phyloP scores from a whole-genome alignment of 2,888 invertebrate species.

The Tachina grossa region DNA sequence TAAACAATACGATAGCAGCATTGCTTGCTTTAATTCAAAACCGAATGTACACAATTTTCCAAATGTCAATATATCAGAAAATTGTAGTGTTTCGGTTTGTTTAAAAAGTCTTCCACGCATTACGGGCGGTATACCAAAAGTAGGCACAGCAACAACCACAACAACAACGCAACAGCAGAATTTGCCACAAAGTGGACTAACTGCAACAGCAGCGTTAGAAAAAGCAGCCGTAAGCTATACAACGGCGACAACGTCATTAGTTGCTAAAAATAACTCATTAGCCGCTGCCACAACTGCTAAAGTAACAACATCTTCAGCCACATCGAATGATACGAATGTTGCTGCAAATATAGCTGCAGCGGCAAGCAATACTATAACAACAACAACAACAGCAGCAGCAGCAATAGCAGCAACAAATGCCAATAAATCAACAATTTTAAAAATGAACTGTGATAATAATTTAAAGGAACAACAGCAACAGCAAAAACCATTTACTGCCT shows the following conservation, averaged over 20 bases:
- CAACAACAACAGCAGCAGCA: constrained; percentile 43
- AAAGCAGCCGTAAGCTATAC: constrained; percentile 50
- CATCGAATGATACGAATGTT: constrained; percentile 39
- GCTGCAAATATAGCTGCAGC: not conserved
- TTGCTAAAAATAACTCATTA: constrained; percentile 34
- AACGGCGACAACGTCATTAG: constrained; percentile 36
- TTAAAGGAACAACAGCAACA: constrained; percentile 62
- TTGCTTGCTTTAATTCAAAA: constrained; percentile 81
- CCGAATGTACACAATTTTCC: constrained; percentile 83
- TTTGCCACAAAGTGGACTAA: constrained; percentile 68
- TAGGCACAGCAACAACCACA: constrained; percentile 71
- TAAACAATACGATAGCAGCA: constrained; percentile 79
- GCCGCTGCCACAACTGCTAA: constrained; percentile 1
- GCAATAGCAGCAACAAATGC: constrained; percentile 59
- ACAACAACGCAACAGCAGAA: constrained; percentile 48
- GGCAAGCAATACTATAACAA: not conserved
- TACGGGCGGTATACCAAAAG: constrained; percentile 87
- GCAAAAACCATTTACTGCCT: constrained; percentile 57
- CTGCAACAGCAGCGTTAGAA: constrained; percentile 52
- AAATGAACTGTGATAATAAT: constrained; percentile 72
- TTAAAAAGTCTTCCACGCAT: constrained; percentile 89
- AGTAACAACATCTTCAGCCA: constrained; percentile 52
- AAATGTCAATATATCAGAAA: constrained; percentile 81
- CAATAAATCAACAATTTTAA: constrained; percentile 67
- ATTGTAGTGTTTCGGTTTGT: constrained; percentile 83